Evolutionary conservation across 2,888 invertebrate genomes (phyloP).

Genomic region (Lepidocyrtinus sp.): DNA sequence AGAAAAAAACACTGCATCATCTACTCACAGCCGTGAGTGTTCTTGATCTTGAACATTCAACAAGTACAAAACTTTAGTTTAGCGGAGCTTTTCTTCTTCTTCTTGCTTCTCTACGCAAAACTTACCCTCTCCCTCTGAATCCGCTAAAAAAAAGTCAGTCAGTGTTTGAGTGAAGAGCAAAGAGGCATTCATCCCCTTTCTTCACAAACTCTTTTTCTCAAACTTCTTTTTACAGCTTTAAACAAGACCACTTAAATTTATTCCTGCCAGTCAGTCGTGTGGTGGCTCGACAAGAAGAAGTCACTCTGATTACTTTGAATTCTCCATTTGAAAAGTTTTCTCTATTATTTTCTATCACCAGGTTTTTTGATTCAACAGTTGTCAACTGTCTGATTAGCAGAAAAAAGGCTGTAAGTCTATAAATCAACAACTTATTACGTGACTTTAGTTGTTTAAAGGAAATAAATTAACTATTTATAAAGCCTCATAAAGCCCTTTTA

Average conservation of each 20-base stretch:
- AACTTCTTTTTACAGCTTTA: conserved; percentile 43
- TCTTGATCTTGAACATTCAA: conserved; percentile 18
- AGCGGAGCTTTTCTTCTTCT: conserved; percentile 4
- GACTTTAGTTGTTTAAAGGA: too few relatives aligned
- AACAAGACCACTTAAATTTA: conserved; percentile 54
- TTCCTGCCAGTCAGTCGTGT: conserved; percentile 57
- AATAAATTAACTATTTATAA: too few relatives aligned
- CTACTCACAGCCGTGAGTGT: not conserved
- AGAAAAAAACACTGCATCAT: not conserved
- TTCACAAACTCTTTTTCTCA: conserved; percentile 38
- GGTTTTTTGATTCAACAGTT: not conserved
- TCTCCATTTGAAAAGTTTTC: conserved; percentile 15
- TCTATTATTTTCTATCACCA: not conserved
- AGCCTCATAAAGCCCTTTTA: too few relatives aligned
- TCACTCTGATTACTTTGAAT: conserved; percentile 25
- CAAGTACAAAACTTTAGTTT: not conserved
- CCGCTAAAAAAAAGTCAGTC: not conserved
- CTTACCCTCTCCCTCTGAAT: conserved; percentile 22
- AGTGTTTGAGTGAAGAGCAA: conserved; percentile 6
- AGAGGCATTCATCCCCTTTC: conserved; percentile 49
- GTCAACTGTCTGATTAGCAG: not conserved
- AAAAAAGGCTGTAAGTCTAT: not conserved
- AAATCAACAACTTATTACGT: not conserved
- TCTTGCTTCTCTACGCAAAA: not conserved
- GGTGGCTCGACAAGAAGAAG: conserved; percentile 48